Evolutionary conservation across 2,113 vertebrate species (phyloP).

Genomic region (Syngnathus scovelli): DNA sequence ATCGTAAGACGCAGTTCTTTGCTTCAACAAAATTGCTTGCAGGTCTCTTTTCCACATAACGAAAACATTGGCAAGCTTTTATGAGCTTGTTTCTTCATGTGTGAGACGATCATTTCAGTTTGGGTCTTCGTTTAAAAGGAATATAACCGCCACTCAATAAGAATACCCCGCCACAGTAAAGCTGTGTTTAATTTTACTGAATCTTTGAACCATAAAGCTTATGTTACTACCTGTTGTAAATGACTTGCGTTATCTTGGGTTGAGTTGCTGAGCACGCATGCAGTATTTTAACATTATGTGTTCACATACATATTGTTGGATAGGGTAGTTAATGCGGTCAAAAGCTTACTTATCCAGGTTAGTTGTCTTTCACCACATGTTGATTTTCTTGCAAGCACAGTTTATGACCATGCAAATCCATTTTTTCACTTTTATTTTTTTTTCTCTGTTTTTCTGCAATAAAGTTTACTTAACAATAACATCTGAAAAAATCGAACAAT

Average conservation of each 20-base stretch:
- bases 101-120: conserved; percentile 27
- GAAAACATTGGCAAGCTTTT: conserved; percentile 28
- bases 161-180: conserved; percentile 14
- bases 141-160: conserved; percentile 15
- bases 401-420: background rate
- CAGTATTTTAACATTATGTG: conserved; percentile 23
- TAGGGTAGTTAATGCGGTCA: background rate
- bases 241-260: conserved; percentile 17
- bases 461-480: too few species aligned
- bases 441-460: too few species aligned
- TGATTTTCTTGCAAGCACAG: conserved; percentile 20
- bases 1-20: conserved; percentile 46
- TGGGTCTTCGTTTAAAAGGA: conserved; percentile 17
- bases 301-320: background rate
- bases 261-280: conserved; percentile 24
- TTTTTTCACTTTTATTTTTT: background rate
- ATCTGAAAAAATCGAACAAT: too few species aligned
- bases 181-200: conserved; percentile 25
- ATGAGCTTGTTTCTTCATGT: conserved; percentile 27
- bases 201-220: conserved; percentile 20
- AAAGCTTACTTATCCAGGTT: conserved; percentile 20
- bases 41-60: conserved; percentile 57
- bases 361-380: conserved; percentile 19
- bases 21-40: conserved; percentile 46
- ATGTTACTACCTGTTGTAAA: conserved; percentile 44